Base-by-base conservation (phyloP, 2,888 invertebrate species). In the Stratiomys singularior region DNA sequence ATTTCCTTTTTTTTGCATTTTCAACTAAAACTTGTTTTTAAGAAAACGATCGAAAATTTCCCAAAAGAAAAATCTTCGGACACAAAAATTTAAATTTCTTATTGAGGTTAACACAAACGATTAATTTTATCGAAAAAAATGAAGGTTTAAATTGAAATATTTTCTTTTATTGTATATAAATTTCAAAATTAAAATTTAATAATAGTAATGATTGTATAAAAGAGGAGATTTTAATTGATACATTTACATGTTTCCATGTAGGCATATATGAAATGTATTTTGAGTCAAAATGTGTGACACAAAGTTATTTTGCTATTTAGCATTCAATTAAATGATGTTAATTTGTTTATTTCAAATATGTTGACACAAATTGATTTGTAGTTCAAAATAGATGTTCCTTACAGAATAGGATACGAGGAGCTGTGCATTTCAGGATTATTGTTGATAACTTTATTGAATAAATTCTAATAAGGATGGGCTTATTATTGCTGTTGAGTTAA, bases 31-130 rank as follows among this genome's bases (percentile, higher is more conserved):
- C 27, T 63, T 27, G 13, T 27, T 27, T 27, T 63, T 27, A 9
- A 9, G 52, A 52, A 52, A 52, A 52, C 15, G 15, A 63, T 23
- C 47, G 44, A 69, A 69, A 46, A 66, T 66, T 9, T 64, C 28
- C 13, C 11, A 18, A 7, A 18, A 23, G 64, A 64, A 25, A 47
- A 47, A 5, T 15, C 4, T 28, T 64, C n/a, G n/a, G n/a, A n/a
- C n/a, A n/a, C n/a, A n/a, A n/a, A n/a, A n/a, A n/a, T n/a, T n/a
- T n/a, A n/a, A n/a, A n/a, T n/a, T n/a, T n/a, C n/a, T n/a, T n/a
- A n/a, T n/a, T n/a, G n/a, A n/a, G n/a, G n/a, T n/a, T n/a, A n/a
- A n/a, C n/a, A n/a, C n/a, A n/a, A n/a, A n/a, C n/a, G n/a, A n/a
- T n/a, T n/a, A n/a, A n/a, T n/a, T n/a, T n/a, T n/a, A n/a, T n/a